Percentiles rank a stretch among this genome's conserved stretches.
These are phyloP conservation scores for Taenioides sp. DNA, from an alignment of 2,797 vertebrate genomes.

Conservation along the genomic window DNA sequence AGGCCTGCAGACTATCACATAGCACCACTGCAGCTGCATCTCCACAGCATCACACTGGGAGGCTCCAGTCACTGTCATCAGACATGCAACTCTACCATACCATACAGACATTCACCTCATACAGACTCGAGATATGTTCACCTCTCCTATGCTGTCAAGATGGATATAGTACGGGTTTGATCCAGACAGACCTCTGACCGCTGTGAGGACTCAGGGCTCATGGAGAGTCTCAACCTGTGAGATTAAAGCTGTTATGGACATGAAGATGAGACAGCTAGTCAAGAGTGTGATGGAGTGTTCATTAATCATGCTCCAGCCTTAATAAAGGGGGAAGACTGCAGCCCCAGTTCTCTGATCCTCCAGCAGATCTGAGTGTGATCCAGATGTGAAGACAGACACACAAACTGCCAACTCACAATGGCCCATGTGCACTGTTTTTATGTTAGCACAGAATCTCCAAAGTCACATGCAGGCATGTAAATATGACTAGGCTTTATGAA, in stretches of 20 bases:
- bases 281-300: constrained; percentile 42
- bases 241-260: constrained; percentile 43
- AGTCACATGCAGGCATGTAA: not conserved
- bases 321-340: constrained; percentile 44
- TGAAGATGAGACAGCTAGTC: constrained; percentile 50
- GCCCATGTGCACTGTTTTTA: constrained; percentile 16
- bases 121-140: constrained; percentile 1
- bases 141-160: constrained; percentile 33
- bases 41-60: constrained; percentile 44
- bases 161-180: constrained; percentile 53
- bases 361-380: constrained; percentile 48
- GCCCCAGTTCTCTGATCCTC: constrained; percentile 50
- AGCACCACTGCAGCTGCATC: constrained; percentile 41
- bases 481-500: not conserved
- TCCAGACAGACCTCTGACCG: constrained; percentile 63
- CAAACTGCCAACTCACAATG: constrained; percentile 9
- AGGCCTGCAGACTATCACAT: constrained; percentile 42
- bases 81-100: not conserved
- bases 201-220: constrained; percentile 35
- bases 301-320: constrained; percentile 69
- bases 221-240: constrained; percentile 45
- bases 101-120: constrained; percentile 8
- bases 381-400: constrained; percentile 59
- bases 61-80: not conserved
- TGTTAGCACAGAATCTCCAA: not conserved